Base-by-base conservation (phyloP, 2,113 vertebrate species). In the Dasyornis broadbenti region DNA sequence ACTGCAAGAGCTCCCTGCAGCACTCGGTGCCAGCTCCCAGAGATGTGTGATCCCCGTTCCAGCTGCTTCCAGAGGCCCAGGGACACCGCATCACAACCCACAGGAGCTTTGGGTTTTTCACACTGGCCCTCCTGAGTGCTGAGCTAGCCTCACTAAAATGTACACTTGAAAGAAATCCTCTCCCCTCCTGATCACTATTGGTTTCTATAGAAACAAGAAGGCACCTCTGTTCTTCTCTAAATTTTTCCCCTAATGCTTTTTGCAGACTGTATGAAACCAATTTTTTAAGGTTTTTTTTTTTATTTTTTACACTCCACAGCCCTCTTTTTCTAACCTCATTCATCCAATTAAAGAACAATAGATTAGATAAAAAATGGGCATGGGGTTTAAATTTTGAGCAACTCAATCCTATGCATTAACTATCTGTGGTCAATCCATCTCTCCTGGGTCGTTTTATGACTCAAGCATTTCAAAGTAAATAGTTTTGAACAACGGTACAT, bases 171-270 rank as follows among this genome's bases (percentile, higher is more conserved):
- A 98, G 96, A 97, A 96, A 95, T 94, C 89, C 91, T 97, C 93
- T 75, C 95, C 97, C 93, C 82, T 97, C 95, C 97, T 95, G 95
- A 98, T 96, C 82, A 52, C 94, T 97, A 95, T 66, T 94, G 93
- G 97, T 98, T 98, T 98, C 98, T 98, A 98, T 98, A 98, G 98
- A 98, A 98, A 98, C 98, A 97, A 98, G 97, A 97, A 97, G 95
- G 94, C 96, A 98, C 97, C 95, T 96, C 88, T 97, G 96, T 94
- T 97, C 97, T 97, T 96, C 90, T 97, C 95, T 97, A 97, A 97
- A 96, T 94, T 97, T 97, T 96, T 76, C 72, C 93, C 94, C 83
- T 95, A 97, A 96, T 95, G 95, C 94, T 95, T 97, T 97, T 95
- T 95, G 91, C 94, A 92, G 88, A 79, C 91, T 86, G 73, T 94